These are phyloP conservation scores for Pteropus rufus DNA, from an alignment of 2,797 vertebrate genomes.

Conservation along the genomic window DNA sequence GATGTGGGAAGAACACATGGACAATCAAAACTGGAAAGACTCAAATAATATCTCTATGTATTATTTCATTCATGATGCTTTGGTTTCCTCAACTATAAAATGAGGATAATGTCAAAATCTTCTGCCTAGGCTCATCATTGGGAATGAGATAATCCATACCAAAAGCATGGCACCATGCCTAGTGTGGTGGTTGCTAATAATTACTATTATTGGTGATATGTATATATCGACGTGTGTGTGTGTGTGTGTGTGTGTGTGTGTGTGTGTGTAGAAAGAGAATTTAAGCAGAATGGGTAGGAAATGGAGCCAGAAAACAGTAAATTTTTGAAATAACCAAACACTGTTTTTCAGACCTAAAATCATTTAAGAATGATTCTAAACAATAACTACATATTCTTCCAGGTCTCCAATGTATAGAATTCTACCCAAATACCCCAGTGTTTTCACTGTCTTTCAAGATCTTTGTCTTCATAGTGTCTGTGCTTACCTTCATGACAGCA, in stretches of 20 bases:
- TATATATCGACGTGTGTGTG: background rate
- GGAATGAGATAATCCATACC: background rate
- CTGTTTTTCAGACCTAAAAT: background rate
- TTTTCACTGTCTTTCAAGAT: background rate
- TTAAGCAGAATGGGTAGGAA: background rate
- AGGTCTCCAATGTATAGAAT: background rate
- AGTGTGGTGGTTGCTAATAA: background rate
- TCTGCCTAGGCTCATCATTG: background rate
- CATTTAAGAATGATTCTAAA: constrained; percentile 4
- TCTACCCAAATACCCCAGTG: background rate
- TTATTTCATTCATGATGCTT: background rate
- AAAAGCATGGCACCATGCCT: background rate
- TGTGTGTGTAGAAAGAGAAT: background rate
- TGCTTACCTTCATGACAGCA: background rate
- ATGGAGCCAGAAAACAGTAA: background rate
- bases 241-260: no score
- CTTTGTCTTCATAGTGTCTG: background rate
- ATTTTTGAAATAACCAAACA: background rate
- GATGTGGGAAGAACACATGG: background rate
- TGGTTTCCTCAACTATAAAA: background rate
- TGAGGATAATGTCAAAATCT: background rate
- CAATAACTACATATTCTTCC: background rate
- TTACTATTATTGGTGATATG: background rate
- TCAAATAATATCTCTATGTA: background rate
- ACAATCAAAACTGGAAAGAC: background rate